These are phyloP conservation scores for Sclerurus mexicanus DNA, from an alignment of 2,113 vertebrate genomes.

Conservation along the genomic window DNA sequence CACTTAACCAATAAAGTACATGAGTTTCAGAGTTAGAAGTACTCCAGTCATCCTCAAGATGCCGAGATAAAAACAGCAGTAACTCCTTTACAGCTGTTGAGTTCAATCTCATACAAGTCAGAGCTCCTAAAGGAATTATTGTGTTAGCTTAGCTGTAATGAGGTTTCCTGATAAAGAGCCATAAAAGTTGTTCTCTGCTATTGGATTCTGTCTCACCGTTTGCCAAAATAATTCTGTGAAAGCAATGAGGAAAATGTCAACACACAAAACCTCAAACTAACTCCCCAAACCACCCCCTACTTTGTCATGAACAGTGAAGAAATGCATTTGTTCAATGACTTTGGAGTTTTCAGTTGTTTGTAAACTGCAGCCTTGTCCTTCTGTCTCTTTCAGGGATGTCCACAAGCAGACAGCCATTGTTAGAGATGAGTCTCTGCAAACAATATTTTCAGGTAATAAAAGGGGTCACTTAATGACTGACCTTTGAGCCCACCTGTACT, in stretches of 20 bases:
- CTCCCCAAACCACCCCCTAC: accelerated
- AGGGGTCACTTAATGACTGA: neutral
- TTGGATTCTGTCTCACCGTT: neutral
- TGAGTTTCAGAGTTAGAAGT: neutral
- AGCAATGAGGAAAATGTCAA: neutral
- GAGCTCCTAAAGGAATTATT: neutral
- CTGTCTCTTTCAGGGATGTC: constrained; percentile 82
- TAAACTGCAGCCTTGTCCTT: neutral
- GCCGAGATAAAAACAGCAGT: neutral
- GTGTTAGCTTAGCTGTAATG: neutral
- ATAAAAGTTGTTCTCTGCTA: neutral
- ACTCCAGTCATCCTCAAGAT: neutral
- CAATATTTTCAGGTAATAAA: constrained; percentile 88
- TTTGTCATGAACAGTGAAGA: neutral
- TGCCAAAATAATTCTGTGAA: neutral
- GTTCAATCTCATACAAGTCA: neutral
- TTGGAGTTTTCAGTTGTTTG: neutral
- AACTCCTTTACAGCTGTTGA: neutral
- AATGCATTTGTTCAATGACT: neutral
- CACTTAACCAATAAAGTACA: neutral
- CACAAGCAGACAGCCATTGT: constrained; percentile 88
- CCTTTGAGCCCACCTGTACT: neutral
- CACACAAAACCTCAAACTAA: neutral
- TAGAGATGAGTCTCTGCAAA: constrained; percentile 91
- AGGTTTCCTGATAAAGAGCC: neutral